Evolutionary conservation across 2,113 vertebrate genomes (phyloP).

Genomic region (Melanerpes aurifrons): DNA sequence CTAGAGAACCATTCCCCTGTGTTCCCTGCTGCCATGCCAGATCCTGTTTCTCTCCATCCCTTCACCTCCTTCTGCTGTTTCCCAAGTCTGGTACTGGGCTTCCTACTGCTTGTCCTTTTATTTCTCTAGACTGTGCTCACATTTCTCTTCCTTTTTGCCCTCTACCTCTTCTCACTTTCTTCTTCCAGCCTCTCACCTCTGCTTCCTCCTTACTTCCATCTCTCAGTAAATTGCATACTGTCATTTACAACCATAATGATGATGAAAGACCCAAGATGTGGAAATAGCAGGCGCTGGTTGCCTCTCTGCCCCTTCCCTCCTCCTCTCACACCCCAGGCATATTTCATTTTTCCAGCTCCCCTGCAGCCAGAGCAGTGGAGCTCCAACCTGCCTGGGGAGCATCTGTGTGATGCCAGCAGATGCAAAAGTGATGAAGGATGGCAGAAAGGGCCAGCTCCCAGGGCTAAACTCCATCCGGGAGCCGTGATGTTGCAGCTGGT

Average conservation of each 20-base stretch:
- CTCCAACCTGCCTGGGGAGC: not conserved
- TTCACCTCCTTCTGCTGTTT: not conserved
- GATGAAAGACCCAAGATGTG: not conserved
- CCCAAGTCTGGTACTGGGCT: not conserved
- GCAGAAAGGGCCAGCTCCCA: not conserved
- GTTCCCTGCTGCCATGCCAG: not conserved
- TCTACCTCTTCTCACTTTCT: not conserved
- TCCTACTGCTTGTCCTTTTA: not conserved
- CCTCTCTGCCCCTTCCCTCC: not conserved
- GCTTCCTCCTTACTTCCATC: not conserved
- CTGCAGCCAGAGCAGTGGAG: not conserved
- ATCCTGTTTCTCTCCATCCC: not conserved
- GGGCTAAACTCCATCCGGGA: not conserved
- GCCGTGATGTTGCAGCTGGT: not conserved
- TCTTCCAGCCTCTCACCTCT: not conserved
- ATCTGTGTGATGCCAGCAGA: not conserved
- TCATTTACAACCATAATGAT: slow-evolving; percentile 9
- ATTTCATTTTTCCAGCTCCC: slow-evolving; percentile 15
- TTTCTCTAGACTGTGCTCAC: not conserved
- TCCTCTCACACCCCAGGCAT: not conserved
- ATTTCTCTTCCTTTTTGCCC: not conserved
- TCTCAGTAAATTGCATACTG: not conserved
- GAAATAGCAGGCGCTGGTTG: not conserved
- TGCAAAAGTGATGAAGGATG: not conserved
- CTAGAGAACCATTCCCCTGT: not conserved